These are phyloP conservation scores for Malurus splendens DNA, from an alignment of 2,797 vertebrate genomes.

Conservation along the genomic window DNA sequence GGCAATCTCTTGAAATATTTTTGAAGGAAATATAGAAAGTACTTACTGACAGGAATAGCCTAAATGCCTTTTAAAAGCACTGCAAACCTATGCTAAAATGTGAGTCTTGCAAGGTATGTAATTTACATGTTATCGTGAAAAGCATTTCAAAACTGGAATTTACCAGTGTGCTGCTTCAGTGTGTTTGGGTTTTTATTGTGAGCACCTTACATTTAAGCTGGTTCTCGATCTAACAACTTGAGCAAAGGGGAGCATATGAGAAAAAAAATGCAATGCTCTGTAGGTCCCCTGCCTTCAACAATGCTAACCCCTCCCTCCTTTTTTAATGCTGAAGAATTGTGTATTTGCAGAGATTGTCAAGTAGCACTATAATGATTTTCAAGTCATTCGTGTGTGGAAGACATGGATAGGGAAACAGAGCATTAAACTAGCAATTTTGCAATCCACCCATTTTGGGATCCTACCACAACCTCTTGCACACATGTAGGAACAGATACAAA, in stretches of 20 bases:
- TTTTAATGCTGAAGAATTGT: neutral
- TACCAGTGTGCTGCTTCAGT: neutral
- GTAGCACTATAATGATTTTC: neutral
- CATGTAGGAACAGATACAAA: neutral
- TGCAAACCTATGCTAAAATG: slow-evolving; percentile 7
- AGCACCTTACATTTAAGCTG: neutral
- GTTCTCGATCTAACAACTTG: neutral
- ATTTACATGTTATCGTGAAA: slow-evolving; percentile 30
- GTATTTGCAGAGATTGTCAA: neutral
- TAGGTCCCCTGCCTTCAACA: neutral
- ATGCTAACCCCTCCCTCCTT: neutral
- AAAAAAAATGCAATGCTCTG: neutral
- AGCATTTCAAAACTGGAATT: slow-evolving; percentile 30
- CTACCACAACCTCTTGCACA: neutral
- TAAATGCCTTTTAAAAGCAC: slow-evolving; percentile 21
- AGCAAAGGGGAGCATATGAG: neutral
- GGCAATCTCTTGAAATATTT: slow-evolving; percentile 35
- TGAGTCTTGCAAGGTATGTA: slow-evolving; percentile 4
- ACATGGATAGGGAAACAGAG: neutral
- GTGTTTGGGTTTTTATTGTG: neutral
- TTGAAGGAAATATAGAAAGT: slow-evolving; percentile 25
- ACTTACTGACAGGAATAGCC: slow-evolving; percentile 32
- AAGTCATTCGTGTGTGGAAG: neutral
- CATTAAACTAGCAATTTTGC: neutral
- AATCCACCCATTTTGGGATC: neutral